A percentile compares a stretch with the other conserved stretches of the same genome.
Conservation (phyloP, 2,797 vertebrate species). For the Tarsius wallacei region DNA sequence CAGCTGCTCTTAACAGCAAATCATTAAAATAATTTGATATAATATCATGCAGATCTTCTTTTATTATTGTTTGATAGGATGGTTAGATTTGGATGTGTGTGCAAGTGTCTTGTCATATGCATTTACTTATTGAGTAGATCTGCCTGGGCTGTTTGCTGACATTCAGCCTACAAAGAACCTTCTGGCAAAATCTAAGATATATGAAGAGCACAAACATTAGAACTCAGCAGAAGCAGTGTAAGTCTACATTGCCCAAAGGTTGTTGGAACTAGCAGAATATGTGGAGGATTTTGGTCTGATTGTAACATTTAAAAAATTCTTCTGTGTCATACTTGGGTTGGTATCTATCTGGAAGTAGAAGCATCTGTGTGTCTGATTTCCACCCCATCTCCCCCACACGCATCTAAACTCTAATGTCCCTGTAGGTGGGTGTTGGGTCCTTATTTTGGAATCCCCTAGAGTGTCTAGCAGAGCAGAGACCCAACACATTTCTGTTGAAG, state of each 20-base stretch:
- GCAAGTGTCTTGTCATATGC: background rate
- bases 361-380: background rate
- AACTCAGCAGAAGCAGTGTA: background rate
- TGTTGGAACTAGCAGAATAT: constrained; percentile 15
- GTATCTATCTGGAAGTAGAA: constrained; percentile 15
- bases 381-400: background rate
- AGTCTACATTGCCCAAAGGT: background rate
- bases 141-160: background rate
- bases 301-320: background rate
- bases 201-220: constrained; percentile 11
- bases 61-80: background rate
- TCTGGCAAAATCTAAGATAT: constrained; percentile 28
- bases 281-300: background rate
- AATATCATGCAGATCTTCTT: background rate
- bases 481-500: background rate
- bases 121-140: background rate
- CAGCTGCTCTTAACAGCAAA: constrained; percentile 16
- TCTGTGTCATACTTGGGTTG: background rate
- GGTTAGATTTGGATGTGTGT: background rate
- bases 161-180: constrained; percentile 9
- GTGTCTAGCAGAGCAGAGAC: background rate
- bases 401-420: background rate
- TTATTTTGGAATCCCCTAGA: background rate
- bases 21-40: constrained; percentile 9
- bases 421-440: background rate